Evolutionary conservation across 1,140 invertebrate genomes (phyloP), one percentile per base, ranked within the genome.

Genomic region (Andrena cerasifolii): DNA sequence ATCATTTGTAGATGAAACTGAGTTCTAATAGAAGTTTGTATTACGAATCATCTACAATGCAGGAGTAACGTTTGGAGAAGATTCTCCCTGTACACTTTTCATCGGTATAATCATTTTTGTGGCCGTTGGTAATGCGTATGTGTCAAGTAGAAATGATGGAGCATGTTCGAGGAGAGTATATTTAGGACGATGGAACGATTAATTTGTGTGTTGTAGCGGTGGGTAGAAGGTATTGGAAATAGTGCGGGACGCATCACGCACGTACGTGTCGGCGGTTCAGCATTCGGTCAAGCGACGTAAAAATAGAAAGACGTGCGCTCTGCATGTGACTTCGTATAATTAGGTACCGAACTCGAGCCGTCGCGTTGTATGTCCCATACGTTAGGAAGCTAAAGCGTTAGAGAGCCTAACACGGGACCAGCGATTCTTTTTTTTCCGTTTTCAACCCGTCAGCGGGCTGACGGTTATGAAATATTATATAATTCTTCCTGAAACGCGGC

Each of bases 301-400:
- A 92, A 92, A 92, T 92, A 92, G 90, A 89, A 84, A 88, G 86
- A 82, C 85, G 84, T 84, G 80, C 83, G 83, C 91, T 92, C 91
- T 89, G 91, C 90, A 87, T 92, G 91, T 91, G 91, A 92, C 87
- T 92, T 91, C 65, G 81, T 92, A 92, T 91, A 92, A 92, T 92
- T 92, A 92, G 91, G 84, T 83, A 90, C 85, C 74, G 74, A 90
- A 89, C 80, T 51, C 81, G 82, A 86, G 68, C 59, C 24, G 63
- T 75, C 56, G 79, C 16, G 59, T 76, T 78, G 67, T 78, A 78
- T 79, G 67, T 82, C 78, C 82, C 80, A 86, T 84, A 85, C 82
- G 80, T 87, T 83, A 85, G 83, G 58, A 81, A 78, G 67, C 78
- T 66, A 79, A 51, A 70, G 18, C 56, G 74, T 84, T 66, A 68